These are phyloP conservation scores for Octonoba sinensis DNA, from an alignment of 2,888 invertebrate genomes.

Conservation along the genomic window DNA sequence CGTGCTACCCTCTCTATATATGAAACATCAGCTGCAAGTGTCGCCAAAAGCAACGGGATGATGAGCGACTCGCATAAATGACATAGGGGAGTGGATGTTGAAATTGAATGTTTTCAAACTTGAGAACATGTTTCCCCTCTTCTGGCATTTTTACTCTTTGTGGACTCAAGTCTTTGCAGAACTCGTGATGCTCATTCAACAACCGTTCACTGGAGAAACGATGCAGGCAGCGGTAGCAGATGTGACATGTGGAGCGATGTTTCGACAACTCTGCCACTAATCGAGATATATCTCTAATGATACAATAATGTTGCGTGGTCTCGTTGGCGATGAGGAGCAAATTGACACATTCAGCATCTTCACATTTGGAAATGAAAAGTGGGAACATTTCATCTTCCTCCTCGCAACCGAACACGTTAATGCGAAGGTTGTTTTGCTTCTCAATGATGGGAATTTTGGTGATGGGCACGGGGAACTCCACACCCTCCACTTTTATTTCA, in stretches of 20 bases:
- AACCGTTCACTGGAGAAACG: not conserved
- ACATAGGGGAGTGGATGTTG: not conserved
- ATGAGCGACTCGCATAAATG: not conserved
- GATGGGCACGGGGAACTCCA: too few species aligned
- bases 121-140: not conserved
- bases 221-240: constrained; percentile 8
- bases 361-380: not conserved
- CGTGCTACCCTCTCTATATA: not conserved
- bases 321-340: not conserved
- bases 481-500: too few species aligned
- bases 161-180: not conserved
- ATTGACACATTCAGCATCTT: not conserved
- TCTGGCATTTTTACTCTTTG: not conserved
- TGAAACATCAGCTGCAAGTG: not conserved
- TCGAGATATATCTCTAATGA: not conserved
- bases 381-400: too few species aligned
- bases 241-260: not conserved
- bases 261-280: not conserved
- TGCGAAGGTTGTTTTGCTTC: too few species aligned
- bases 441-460: too few species aligned
- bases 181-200: not conserved
- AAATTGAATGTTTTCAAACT: too few species aligned
- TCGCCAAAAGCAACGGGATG: not conserved
- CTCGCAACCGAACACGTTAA: too few species aligned
- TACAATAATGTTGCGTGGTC: not conserved